These are phyloP conservation scores for Stenichneumon culpator DNA, from an alignment of 2,888 invertebrate species.

Conservation along the genomic window DNA sequence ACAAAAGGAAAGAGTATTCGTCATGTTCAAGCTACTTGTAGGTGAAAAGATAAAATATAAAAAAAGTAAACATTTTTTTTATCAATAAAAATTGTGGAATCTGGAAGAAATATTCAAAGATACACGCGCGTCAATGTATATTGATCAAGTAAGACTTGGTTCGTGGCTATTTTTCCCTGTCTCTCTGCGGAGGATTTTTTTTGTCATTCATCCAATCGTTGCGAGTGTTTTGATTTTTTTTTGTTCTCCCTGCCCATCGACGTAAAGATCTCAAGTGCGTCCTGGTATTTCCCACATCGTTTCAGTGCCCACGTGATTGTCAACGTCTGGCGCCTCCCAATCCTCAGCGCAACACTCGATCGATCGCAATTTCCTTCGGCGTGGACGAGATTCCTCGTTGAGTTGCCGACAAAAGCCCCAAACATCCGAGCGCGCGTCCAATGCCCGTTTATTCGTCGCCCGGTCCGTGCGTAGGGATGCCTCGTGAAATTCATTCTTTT, in stretches of 20 bases:
- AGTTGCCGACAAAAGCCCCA: slow-evolving; percentile 1
- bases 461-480: neutral
- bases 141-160: slow-evolving; percentile 85
- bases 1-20: slow-evolving; percentile 16
- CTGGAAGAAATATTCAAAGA: slow-evolving; percentile 30
- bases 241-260: slow-evolving; percentile 20
- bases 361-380: slow-evolving; percentile 18
- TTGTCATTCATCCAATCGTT: slow-evolving; percentile 23
- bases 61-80: neutral
- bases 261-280: slow-evolving; percentile 28
- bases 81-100: slow-evolving; percentile 26
- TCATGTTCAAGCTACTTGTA: neutral
- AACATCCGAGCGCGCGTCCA: neutral
- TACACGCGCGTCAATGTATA: slow-evolving; percentile 78
- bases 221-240: slow-evolving; percentile 23
- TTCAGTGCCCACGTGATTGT: slow-evolving; percentile 40
- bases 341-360: slow-evolving; percentile 13
- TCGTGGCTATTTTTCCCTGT: slow-evolving; percentile 55
- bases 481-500: neutral
- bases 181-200: slow-evolving; percentile 18
- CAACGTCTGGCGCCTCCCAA: slow-evolving; percentile 7
- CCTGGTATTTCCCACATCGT: slow-evolving; percentile 55
- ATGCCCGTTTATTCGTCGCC: slow-evolving; percentile 2
- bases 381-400: slow-evolving; percentile 3
- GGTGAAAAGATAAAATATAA: neutral